phyloP scores from a whole-genome alignment of 2,888 invertebrate species.

The Cryptosula pallasiana region DNA sequence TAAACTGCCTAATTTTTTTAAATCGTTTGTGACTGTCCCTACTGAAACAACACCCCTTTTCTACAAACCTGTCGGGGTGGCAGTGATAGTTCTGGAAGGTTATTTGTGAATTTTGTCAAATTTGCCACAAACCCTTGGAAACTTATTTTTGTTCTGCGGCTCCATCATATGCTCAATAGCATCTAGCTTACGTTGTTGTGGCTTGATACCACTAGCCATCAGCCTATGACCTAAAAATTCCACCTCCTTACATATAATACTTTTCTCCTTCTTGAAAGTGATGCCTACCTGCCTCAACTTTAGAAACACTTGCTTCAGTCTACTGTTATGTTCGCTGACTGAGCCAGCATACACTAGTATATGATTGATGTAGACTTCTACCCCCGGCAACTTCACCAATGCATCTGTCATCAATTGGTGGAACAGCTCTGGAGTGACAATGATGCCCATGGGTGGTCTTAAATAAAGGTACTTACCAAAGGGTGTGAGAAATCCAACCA shows the following conservation, averaged over 20 bases:
- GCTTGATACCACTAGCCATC: background rate
- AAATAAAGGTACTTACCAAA: constrained; percentile 6
- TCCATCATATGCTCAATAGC: constrained; percentile 1
- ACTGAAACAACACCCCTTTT: background rate
- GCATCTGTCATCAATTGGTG: constrained; percentile 1
- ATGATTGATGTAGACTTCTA: background rate
- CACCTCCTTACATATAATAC: background rate
- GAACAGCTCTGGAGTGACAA: constrained; percentile 8
- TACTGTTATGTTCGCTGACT: background rate
- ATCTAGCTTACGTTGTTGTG: constrained; percentile 20
- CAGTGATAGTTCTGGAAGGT: constrained; percentile 8
- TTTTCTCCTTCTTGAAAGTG: background rate
- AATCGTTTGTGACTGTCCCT: constrained; percentile 3
- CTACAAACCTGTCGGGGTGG: constrained; percentile 2
- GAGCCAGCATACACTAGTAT: background rate
- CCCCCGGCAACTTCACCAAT: background rate
- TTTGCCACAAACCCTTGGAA: constrained; percentile 5
- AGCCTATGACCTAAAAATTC: constrained; percentile 2
- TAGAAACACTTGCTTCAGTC: background rate
- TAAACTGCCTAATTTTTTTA: background rate
- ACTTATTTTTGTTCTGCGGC: constrained; percentile 9
- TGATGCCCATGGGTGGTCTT: constrained; percentile 14
- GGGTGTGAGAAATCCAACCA: constrained; percentile 20
- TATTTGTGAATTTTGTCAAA: constrained; percentile 19
- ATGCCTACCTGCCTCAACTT: constrained; percentile 1